phyloP scores from a whole-genome alignment of 1,140 invertebrate species.

The Macrosteles quadrilineatus region DNA sequence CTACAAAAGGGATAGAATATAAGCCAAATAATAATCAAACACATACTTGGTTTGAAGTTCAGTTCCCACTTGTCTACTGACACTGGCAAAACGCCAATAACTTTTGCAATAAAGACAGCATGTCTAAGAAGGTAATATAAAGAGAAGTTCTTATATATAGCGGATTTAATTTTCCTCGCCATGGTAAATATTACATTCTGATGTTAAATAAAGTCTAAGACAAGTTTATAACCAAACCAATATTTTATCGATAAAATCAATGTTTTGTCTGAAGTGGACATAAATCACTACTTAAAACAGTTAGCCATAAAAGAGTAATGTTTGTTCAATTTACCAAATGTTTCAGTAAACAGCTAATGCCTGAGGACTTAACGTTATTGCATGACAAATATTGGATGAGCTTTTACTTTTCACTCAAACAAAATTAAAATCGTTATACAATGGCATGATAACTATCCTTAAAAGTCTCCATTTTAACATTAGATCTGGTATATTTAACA shows the following conservation, averaged over 20 bases:
- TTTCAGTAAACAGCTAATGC: too few relatives aligned
- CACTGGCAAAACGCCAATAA: not conserved
- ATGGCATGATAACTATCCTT: too few relatives aligned
- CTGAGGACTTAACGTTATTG: too few relatives aligned
- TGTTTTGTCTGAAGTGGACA: not conserved
- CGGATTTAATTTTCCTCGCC: not conserved
- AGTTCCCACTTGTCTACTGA: not conserved
- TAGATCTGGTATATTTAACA: too few relatives aligned
- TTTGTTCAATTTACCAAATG: not conserved
- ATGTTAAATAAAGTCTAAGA: not conserved
- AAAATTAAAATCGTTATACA: too few relatives aligned
- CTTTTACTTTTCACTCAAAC: too few relatives aligned
- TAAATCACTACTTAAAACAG: not conserved
- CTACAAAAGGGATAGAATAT: not conserved
- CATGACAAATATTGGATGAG: too few relatives aligned
- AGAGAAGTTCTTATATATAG: not conserved
- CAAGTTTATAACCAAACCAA: not conserved
- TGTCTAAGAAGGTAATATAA: not conserved
- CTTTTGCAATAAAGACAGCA: not conserved
- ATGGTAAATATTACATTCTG: not conserved
- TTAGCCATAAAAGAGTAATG: not conserved
- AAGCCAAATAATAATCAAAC: not conserved
- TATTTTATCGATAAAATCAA: not conserved
- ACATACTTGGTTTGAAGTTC: not conserved
- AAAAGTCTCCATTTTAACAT: too few relatives aligned